Percentiles rank a stretch among this genome's conserved stretches.
phyloP scores from a whole-genome alignment of 2,113 vertebrate genomes.

The Phyllostomus discolor region DNA sequence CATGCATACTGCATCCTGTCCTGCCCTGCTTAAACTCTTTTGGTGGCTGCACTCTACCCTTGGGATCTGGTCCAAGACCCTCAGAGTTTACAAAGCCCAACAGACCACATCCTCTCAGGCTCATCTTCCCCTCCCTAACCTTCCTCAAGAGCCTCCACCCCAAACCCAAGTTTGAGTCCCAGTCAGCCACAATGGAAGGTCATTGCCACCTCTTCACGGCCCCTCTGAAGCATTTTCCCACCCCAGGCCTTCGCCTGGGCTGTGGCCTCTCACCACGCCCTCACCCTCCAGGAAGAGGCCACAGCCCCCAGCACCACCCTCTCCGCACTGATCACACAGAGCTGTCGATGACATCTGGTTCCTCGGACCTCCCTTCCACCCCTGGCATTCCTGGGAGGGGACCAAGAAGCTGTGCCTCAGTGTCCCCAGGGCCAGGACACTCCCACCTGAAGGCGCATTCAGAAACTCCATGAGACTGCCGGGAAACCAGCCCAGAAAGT shows the following conservation, averaged over 20 bases:
- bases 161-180: neutral
- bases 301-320: neutral
- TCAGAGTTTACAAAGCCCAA: neutral
- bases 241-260: neutral
- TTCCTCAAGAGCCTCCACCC: neutral
- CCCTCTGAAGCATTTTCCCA: neutral
- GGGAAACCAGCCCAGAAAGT: neutral
- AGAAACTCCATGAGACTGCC: neutral
- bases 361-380: neutral
- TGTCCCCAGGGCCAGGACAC: neutral
- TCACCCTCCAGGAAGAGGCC: neutral
- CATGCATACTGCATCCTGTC: neutral
- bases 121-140: neutral
- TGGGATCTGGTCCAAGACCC: neutral
- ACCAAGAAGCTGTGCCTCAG: neutral
- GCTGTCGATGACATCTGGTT: neutral
- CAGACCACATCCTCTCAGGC: conserved; percentile 11
- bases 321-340: neutral
- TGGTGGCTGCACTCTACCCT: neutral
- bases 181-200: neutral
- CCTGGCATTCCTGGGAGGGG: neutral
- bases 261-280: neutral
- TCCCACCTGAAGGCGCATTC: neutral
- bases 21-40: neutral
- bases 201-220: neutral